Evolutionary conservation across 2,888 invertebrate species (phyloP).

Genomic region (Volucella bombylans): DNA sequence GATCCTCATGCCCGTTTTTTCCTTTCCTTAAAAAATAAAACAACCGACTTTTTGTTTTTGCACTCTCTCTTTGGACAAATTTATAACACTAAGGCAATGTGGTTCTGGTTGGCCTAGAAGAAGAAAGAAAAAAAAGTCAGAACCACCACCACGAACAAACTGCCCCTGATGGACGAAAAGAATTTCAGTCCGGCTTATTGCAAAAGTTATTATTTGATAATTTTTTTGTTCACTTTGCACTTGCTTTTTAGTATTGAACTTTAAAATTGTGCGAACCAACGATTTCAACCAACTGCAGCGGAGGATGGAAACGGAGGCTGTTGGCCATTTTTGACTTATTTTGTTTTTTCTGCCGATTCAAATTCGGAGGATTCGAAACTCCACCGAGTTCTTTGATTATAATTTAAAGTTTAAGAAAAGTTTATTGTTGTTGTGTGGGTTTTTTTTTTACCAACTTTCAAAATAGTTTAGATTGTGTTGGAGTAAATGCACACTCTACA

Average conservation of each 20-base stretch:
- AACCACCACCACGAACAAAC: background rate
- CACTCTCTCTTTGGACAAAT: slow-evolving; percentile 40
- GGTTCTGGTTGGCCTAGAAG: slow-evolving; percentile 1
- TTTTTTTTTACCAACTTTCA: slow-evolving; percentile 37
- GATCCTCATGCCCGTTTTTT: slow-evolving; percentile 5
- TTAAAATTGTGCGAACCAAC: slow-evolving; percentile 17
- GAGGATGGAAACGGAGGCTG: background rate
- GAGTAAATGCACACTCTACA: slow-evolving; percentile 63
- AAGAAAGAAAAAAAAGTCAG: slow-evolving; percentile 2
- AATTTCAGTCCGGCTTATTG: slow-evolving; percentile 62
- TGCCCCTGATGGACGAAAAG: slow-evolving; percentile 49
- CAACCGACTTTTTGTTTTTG: slow-evolving; percentile 6
- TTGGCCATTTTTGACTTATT: slow-evolving; percentile 4
- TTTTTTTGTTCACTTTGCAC: slow-evolving; percentile 1
- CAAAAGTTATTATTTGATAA: slow-evolving; percentile 72
- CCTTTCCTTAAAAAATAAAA: background rate
- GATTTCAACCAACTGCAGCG: slow-evolving; percentile 43
- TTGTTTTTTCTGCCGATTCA: background rate
- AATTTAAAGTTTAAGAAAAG: slow-evolving; percentile 69
- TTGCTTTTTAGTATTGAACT: slow-evolving; percentile 33
- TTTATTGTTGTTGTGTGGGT: slow-evolving; percentile 3
- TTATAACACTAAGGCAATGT: slow-evolving; percentile 26
- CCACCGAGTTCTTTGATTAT: slow-evolving; percentile 47
- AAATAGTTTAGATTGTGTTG: slow-evolving; percentile 70
- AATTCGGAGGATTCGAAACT: slow-evolving; percentile 8